Evolutionary conservation across 2,113 vertebrate genomes (phyloP).

Genomic region (Cygnus atratus): DNA sequence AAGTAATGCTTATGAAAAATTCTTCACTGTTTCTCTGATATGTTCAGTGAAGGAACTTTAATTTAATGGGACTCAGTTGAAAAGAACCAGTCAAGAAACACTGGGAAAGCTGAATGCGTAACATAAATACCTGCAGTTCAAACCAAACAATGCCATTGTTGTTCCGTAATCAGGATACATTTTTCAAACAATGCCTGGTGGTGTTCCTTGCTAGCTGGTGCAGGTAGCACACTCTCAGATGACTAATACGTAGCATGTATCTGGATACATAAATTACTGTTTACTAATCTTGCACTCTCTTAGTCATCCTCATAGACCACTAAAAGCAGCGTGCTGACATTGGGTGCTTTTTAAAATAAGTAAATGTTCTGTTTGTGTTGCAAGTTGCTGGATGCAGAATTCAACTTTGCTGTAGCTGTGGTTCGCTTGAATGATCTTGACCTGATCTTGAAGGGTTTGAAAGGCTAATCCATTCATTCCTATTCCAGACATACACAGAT

Average conservation of each 20-base stretch:
- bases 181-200: not conserved
- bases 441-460: constrained; percentile 42
- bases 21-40: constrained; percentile 29
- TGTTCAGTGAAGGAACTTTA: not conserved
- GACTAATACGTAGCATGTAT: not conserved
- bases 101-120: constrained; percentile 34
- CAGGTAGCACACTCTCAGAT: not conserved
- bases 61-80: constrained; percentile 35
- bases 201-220: not conserved
- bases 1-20: constrained; percentile 57
- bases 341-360: not conserved
- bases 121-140: constrained; percentile 12
- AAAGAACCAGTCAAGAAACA: constrained; percentile 34
- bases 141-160: constrained; percentile 39
- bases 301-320: constrained; percentile 2
- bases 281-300: not conserved
- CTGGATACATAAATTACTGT: not conserved
- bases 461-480: constrained; percentile 68
- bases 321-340: not conserved
- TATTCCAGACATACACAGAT: constrained; percentile 60
- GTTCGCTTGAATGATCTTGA: not conserved
- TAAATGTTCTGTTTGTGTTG: not conserved
- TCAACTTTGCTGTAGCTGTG: constrained; percentile 3
- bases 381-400: not conserved
- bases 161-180: constrained; percentile 9